phyloP scores from a whole-genome alignment of 53 echinoderm and acorn worm genomes.

The Mesocentrotus franciscanus region DNA sequence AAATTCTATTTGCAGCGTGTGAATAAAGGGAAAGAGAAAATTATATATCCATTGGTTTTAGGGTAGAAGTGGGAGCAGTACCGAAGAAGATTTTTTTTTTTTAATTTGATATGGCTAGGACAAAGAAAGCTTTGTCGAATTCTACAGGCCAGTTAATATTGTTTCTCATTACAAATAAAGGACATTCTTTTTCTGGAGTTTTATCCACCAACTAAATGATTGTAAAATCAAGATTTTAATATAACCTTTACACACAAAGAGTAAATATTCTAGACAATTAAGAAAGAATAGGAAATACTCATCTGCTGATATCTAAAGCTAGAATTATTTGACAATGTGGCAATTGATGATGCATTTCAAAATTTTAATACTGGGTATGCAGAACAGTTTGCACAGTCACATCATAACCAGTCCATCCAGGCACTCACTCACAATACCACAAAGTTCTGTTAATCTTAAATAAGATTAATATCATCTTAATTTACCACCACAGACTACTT shows the following conservation, averaged over 20 bases:
- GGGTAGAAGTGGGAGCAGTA: neutral
- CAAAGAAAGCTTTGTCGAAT: neutral
- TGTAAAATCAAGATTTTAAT: neutral
- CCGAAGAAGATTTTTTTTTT: neutral
- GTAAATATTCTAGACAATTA: neutral
- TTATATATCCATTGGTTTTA: constrained; percentile 5
- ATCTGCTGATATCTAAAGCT: neutral
- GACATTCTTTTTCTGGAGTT: neutral
- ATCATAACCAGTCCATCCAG: neutral
- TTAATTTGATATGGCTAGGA: neutral
- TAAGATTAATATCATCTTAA: neutral
- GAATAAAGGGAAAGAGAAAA: neutral
- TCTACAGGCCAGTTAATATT: neutral
- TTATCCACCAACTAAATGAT: neutral
- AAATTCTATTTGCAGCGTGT: neutral
- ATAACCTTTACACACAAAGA: neutral
- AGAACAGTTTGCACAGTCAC: neutral
- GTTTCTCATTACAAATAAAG: neutral
- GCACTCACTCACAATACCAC: neutral
- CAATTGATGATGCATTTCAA: neutral
- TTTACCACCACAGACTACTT: constrained; percentile 21
- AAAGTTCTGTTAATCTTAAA: neutral
- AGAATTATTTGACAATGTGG: neutral
- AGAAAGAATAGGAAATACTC: neutral
- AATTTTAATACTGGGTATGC: neutral